Base-by-base conservation (phyloP, 2,797 vertebrate genomes). In the Danio aesculapii region DNA sequence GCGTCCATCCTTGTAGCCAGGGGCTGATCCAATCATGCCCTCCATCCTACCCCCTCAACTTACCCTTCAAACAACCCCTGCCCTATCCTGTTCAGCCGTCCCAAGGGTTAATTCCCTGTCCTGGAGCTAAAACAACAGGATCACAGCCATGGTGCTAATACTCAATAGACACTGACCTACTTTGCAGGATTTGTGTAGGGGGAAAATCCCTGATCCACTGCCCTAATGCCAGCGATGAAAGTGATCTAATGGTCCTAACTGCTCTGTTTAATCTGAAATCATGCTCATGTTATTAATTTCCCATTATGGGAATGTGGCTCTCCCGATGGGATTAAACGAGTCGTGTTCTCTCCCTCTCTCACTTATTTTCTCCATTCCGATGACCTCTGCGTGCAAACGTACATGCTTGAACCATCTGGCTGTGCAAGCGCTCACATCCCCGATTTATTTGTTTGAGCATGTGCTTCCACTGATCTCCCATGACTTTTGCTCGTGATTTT, bases 121-220 rank as follows among this genome's bases (percentile, higher is more conserved):
- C 91, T 88, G 87, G 85, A 92, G 92, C 92, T 92, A 90, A 93
- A 94, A 94, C 92, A 93, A 93, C 92, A 93, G 93, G 91, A 94
- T 94, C 93, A 93, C 92, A 91, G 90, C 91, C 91, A 88, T 89
- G 87, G 90, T 92, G 92, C 91, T 94, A 94, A 94, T 94, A 92
- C 93, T 93, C 92, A 94, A 93, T 93, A 93, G 92, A 92, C 91
- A 90, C 88, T 94, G 93, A 94, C 93, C 93, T 94, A 94, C 92
- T 94, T 95, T 94, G 91, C 90, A 87, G 91, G 92, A 94, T 94
- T 94, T 94, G 88, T 81, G 74, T 77, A 52, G 59, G 47, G 47
- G 63, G 81, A 90, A 81, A 83, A 81, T 72, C 74, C 77, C 91
- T 86, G 90, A 94, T 93, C 92, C 74, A 52, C 89, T 90, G 91